Base-by-base conservation (phyloP, 2,113 vertebrate genomes). In the Orycteropus afer region DNA sequence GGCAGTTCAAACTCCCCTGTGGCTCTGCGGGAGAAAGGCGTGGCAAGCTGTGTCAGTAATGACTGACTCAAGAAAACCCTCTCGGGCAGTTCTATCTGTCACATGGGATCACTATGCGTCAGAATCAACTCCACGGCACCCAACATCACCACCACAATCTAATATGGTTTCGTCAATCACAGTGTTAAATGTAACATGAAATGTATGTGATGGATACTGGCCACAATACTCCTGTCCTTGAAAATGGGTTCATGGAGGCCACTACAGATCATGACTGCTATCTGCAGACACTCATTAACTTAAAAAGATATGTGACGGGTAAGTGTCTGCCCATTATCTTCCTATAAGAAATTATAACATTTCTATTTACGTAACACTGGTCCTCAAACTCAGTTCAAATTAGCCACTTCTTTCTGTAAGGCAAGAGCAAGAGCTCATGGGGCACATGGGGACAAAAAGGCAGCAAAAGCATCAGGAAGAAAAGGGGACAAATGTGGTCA, bases 381-480 rank as follows among this genome's bases (percentile, higher is more conserved):
- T 74, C 47, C 32, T 74, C 74, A 47, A 86, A 57, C 65, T 63
- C 18, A 11, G 53, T 27, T 65, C 63, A 51, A 37, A 91, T 45
- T 2, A 20, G 61, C 55, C 65, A 55, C 29, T 25, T 25, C 55
- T 71, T 61, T 37, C 53, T 32, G 0, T 27, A 73, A n/a, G 17
- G 74, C 42, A 25, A 80, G 23, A 65, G 25, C 42, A 34, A 45
- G n/a, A 51, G 22, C 32, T 65, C 11, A 3, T 29, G 55, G 63
- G 12, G 9, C 20, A 25, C 22, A 17, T 13, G 34, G 4, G 0
- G 15, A 27, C 13, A 3, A 59, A 51, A 61, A 2, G 55, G 15
- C 65, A 51, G 29, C 63, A 57, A 77, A 42, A 9, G 13, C 32
- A 57, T 90, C 32, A n/a, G 63, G 45, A 73, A 85, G 47, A 73